These are phyloP conservation scores for Blastobasis adustella DNA, from an alignment of 2,888 invertebrate genomes.

Conservation along the genomic window DNA sequence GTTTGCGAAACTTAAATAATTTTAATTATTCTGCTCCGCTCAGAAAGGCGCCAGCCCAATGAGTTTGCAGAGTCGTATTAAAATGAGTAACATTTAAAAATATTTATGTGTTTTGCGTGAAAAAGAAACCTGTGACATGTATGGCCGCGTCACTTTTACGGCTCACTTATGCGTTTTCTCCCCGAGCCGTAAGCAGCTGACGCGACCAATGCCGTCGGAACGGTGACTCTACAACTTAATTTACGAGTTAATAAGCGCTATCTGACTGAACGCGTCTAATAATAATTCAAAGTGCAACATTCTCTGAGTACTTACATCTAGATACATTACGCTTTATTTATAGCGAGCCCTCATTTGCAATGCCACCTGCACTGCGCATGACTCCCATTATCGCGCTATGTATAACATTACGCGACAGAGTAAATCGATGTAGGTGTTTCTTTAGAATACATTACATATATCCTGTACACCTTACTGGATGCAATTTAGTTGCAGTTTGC, in stretches of 20 bases:
- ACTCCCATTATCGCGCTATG: no score
- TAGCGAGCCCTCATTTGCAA: neutral
- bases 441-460: no score
- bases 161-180: no score
- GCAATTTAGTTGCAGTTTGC: no score
- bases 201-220: no score
- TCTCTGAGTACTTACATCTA: neutral
- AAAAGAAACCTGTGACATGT: constrained; percentile 7
- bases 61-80: constrained; percentile 14
- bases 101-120: constrained; percentile 24
- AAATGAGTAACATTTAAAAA: constrained; percentile 8
- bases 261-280: neutral
- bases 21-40: constrained; percentile 10
- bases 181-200: no score
- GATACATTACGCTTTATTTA: neutral
- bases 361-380: neutral
- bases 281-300: neutral
- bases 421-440: no score
- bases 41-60: constrained; percentile 10
- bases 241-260: neutral
- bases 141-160: no score
- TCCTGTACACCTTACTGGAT: no score
- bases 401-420: no score
- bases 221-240: neutral
- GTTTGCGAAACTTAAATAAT: constrained; percentile 25